Evolutionary conservation across 2,113 vertebrate genomes (phyloP).

Genomic region (Bos javanicus): DNA sequence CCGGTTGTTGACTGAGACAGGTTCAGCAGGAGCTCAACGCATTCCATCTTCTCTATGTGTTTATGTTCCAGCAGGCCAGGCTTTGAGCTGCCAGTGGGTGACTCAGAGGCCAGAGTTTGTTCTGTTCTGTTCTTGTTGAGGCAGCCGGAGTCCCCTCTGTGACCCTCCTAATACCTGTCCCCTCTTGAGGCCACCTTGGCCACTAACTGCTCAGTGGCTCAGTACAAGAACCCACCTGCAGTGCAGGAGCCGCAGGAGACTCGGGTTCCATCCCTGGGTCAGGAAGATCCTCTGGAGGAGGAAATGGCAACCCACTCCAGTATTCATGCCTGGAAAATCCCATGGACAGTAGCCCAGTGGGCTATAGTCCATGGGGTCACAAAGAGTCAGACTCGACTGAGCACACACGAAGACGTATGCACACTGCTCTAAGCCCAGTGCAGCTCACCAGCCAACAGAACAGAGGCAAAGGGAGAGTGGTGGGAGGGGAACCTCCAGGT

Average conservation of each 20-base stretch:
- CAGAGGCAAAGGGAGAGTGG: background rate
- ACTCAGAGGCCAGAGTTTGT: background rate
- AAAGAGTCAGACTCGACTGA: background rate
- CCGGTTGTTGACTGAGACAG: fast-evolving
- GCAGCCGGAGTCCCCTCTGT: background rate
- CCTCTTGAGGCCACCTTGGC: background rate
- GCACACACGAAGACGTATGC: background rate
- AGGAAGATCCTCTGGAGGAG: background rate
- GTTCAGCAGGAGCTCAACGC: background rate
- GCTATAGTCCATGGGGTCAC: background rate
- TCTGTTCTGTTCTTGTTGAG: background rate
- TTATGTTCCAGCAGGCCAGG: background rate
- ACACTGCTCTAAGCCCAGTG: background rate
- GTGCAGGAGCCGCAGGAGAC: background rate
- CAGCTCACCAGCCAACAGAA: background rate
- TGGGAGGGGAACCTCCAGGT: background rate
- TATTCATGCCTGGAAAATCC: background rate
- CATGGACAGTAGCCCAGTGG: background rate
- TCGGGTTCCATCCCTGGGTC: background rate
- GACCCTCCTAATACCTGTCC: background rate
- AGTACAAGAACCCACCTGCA: background rate
- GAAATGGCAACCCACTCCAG: background rate
- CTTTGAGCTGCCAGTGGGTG: background rate
- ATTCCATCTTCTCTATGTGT: background rate
- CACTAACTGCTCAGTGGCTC: background rate